phyloP scores from a whole-genome alignment of 2,797 vertebrate genomes.

The Onychomys leucogaster region DNA sequence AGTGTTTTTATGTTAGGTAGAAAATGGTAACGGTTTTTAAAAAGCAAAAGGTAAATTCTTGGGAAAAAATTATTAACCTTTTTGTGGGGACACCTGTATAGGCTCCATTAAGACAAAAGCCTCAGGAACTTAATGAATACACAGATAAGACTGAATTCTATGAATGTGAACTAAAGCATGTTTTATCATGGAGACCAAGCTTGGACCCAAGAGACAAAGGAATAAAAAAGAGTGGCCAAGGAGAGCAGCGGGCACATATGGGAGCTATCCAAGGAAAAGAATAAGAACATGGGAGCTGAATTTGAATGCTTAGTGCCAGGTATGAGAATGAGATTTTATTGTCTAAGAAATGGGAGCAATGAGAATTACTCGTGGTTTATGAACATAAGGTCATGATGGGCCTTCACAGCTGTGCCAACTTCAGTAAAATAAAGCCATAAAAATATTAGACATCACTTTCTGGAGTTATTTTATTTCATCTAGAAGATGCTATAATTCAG shows the following conservation, averaged over 20 bases:
- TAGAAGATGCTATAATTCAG: conserved; percentile 28
- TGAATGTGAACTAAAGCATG: neutral
- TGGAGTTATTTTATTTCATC: conserved; percentile 63
- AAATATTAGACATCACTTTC: conserved; percentile 46
- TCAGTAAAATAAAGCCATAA: conserved; percentile 60
- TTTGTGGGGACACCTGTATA: neutral
- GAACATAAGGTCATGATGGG: conserved; percentile 8
- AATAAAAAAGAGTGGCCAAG: neutral
- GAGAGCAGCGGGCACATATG: neutral
- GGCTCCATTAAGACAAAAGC: neutral
- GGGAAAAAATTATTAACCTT: neutral
- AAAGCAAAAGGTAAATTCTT: neutral
- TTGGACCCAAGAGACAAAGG: neutral
- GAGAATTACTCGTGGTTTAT: conserved; percentile 46
- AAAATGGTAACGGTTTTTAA: neutral
- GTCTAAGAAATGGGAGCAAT: conserved; percentile 34
- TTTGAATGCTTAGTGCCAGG: conserved; percentile 1
- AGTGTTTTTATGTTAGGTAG: neutral
- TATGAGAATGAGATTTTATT: conserved; percentile 46
- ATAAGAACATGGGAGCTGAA: neutral
- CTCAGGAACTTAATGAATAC: neutral
- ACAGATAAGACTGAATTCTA: neutral
- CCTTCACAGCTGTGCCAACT: neutral
- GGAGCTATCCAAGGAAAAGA: neutral
- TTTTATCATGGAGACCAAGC: neutral